Conservation (phyloP, 2,888 invertebrate species). For the Zootermopsis nevadensis region DNA sequence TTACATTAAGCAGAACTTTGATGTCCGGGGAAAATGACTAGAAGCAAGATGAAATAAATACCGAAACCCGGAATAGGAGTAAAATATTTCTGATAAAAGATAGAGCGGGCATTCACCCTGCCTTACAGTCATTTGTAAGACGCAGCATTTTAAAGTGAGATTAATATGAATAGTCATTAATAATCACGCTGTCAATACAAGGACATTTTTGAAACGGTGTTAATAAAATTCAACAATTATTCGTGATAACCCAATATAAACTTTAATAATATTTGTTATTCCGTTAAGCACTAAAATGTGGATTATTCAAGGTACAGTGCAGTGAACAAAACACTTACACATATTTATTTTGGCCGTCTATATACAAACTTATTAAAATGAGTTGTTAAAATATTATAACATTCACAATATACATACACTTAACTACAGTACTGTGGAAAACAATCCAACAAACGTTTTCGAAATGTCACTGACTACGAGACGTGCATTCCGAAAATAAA, state of each 20-base stretch:
- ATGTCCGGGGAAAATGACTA: not conserved
- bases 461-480: too few species aligned
- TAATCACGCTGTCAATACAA: not conserved
- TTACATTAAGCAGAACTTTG: conserved; percentile 12
- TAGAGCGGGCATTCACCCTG: not conserved
- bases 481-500: too few species aligned
- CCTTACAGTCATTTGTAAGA: not conserved
- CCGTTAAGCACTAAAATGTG: too few species aligned
- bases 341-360: too few species aligned
- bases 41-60: not conserved
- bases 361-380: too few species aligned
- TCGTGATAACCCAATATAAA: not conserved
- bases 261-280: not conserved
- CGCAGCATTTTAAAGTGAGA: not conserved
- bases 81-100: not conserved
- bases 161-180: not conserved
- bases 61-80: not conserved
- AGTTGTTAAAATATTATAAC: too few species aligned
- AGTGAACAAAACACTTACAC: too few species aligned
- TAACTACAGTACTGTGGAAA: too few species aligned
- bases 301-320: too few species aligned
- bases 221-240: not conserved
- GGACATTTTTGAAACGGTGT: not conserved
- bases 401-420: too few species aligned
- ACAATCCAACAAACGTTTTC: too few species aligned